Evolutionary conservation across 2,888 invertebrate genomes (phyloP), one percentile per base, ranked within the genome.

Genomic region (Watsonalla binaria): DNA sequence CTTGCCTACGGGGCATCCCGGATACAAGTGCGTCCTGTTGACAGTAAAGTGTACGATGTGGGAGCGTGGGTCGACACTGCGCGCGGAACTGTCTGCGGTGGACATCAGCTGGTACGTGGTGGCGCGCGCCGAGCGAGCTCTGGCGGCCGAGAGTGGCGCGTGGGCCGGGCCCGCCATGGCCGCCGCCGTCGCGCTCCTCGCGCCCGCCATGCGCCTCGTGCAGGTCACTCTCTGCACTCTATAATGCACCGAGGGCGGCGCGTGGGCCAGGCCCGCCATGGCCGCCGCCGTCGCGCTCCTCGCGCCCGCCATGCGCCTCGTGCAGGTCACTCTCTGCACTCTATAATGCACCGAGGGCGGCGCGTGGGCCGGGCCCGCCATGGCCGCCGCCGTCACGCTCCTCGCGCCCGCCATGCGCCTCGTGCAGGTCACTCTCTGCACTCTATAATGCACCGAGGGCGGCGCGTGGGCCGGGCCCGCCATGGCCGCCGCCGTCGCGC

Each of bases 61-160:
- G 98, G 97, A 98, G 76, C 93, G 94, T 37, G 94, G 95, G 6
- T 97, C 98, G 59, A 94, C 96, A 33, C 96, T 98, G 74, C 98
- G 98, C 78, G 96, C 97, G 0, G 97, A 98, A 81, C 92, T 99
- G 62, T 97, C 98, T 0, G 97, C 98, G 5, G 92, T 99, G 56
- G 98, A 99, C 84, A 98, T 99, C 70, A 97, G 97, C 76, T 97
- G 97, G 70, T 95, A 95, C 61, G 98, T 99, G 71, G 98, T 98
- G 62, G 95, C 96, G 63, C 94, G 96, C 66, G 98, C 98, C 5
- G 98, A 98, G 72, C 74, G 89, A 55, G 84, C 84, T 45, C 80
- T 90, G 84, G 87, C 86, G 51, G 81, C 84, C 2, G 82, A 82
- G 56, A 87, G 87, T 42, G 69, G 77, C n/a, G 66, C 80, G 15